Conservation (phyloP, 1,140 invertebrate species). For the Drosophila bocki region DNA sequence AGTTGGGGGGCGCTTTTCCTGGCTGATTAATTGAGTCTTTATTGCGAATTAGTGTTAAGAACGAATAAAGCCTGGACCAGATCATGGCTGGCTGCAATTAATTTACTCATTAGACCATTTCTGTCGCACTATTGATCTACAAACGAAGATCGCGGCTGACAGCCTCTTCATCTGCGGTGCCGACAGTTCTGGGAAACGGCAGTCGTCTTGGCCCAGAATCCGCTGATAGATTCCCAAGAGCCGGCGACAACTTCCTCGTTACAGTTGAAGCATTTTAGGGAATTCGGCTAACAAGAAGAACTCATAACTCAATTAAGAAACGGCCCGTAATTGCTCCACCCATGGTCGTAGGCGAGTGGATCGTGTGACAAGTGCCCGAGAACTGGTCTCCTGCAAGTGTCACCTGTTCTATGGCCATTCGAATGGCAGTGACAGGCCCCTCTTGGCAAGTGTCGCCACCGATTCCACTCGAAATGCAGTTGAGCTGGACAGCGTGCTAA, state of each 20-base stretch:
- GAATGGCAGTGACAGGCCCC: conserved; percentile 34
- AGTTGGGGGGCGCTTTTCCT: conserved; percentile 12
- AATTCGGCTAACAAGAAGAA: conserved; percentile 50
- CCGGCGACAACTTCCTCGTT: conserved; percentile 26
- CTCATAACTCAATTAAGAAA: conserved; percentile 74
- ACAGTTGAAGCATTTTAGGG: conserved; percentile 44
- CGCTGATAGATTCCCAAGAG: conserved; percentile 38
- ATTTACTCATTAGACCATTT: conserved; percentile 65
- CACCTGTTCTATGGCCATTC: conserved; percentile 38
- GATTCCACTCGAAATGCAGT: conserved; percentile 41
- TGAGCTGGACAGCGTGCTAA: conserved; percentile 56
- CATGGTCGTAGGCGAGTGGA: conserved; percentile 40
- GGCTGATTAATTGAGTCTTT: conserved; percentile 50
- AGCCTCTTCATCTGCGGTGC: conserved; percentile 22
- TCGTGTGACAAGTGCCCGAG: conserved; percentile 29
- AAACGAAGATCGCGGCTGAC: conserved; percentile 32
- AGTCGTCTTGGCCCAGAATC: conserved; percentile 39
- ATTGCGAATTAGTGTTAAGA: conserved; percentile 44
- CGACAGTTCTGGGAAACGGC: conserved; percentile 23
- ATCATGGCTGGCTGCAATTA: conserved; percentile 55
- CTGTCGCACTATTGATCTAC: conserved; percentile 31
- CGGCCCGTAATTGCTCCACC: conserved; percentile 23
- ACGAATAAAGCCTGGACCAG: conserved; percentile 32
- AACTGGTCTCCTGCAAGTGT: conserved; percentile 25
- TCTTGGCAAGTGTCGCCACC: conserved; percentile 8